phyloP scores from a whole-genome alignment of 2,113 vertebrate genomes.

The Chrysochloris asiatica region DNA sequence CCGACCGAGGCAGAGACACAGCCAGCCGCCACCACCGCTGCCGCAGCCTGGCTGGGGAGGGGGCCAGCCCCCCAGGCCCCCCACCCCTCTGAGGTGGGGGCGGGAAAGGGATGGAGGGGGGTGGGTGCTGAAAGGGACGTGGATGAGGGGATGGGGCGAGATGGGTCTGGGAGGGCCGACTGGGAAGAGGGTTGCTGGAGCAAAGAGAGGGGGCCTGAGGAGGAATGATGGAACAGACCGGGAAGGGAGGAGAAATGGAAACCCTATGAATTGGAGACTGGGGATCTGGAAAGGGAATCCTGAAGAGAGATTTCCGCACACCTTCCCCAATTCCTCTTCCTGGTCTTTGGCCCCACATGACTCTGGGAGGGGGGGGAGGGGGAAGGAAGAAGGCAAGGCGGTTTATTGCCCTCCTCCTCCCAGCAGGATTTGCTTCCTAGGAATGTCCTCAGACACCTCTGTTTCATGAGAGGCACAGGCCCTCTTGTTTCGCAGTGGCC shows the following conservation, averaged over 20 bases:
- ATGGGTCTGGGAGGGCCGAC: slow-evolving; percentile 20
- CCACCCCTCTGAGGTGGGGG: slow-evolving; percentile 79
- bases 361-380: neutral
- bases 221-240: neutral
- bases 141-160: slow-evolving; percentile 38
- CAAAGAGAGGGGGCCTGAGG: slow-evolving; percentile 27
- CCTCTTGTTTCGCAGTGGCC: neutral
- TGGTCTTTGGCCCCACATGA: slow-evolving; percentile 52
- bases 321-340: slow-evolving; percentile 29
- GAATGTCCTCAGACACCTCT: slow-evolving; percentile 21
- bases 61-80: slow-evolving; percentile 76
- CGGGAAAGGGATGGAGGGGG: slow-evolving; percentile 68
- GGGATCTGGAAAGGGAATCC: slow-evolving; percentile 58
- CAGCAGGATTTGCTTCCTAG: slow-evolving; percentile 48
- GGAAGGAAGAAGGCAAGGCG: neutral
- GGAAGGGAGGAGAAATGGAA: slow-evolving; percentile 10
- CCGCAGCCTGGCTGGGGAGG: slow-evolving; percentile 80
- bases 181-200: slow-evolving; percentile 32
- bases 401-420: neutral
- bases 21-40: slow-evolving; percentile 77
- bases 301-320: slow-evolving; percentile 25
- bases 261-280: neutral
- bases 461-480: slow-evolving; percentile 2
- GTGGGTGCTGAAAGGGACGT: slow-evolving; percentile 34
- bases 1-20: slow-evolving; percentile 75